Conservation (phyloP, 2,888 invertebrate genomes). For the Theristus sp. region DNA sequence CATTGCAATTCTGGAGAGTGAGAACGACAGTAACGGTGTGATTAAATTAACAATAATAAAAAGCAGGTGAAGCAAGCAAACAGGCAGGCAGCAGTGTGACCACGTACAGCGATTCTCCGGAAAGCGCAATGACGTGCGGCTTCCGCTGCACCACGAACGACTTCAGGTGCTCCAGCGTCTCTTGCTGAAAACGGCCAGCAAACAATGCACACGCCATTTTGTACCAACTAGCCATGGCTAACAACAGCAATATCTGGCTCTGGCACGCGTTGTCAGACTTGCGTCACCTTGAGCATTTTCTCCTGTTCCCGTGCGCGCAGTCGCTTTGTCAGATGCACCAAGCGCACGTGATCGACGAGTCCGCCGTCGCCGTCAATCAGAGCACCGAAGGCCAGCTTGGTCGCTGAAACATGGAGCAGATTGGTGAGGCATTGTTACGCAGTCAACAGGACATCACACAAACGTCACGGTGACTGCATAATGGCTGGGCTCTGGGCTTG, state of each 20-base stretch:
- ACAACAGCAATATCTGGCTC: not conserved
- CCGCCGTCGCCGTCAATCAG: slow-evolving; percentile 72
- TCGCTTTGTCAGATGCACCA: slow-evolving; percentile 59
- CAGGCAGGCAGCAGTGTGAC: not conserved
- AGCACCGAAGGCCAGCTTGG: slow-evolving; percentile 41
- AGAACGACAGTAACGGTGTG: no score
- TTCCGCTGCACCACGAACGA: slow-evolving; percentile 64
- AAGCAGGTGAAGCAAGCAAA: not conserved
- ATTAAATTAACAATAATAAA: no score
- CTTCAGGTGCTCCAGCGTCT: slow-evolving; percentile 17
- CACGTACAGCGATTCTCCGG: slow-evolving; percentile 50
- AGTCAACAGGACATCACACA: no score
- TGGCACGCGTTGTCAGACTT: no score
- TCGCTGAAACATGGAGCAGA: slow-evolving; percentile 5
- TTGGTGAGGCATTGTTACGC: no score
- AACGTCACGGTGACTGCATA: no score
- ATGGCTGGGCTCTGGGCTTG: no score
- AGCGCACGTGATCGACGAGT: slow-evolving; percentile 66
- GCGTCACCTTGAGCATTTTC: no score
- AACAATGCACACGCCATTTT: not conserved
- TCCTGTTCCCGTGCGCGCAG: slow-evolving; percentile 6
- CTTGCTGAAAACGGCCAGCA: no score
- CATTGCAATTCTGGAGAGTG: slow-evolving; percentile 47
- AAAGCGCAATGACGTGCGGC: slow-evolving; percentile 76
- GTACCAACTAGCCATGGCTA: not conserved